phyloP scores from a whole-genome alignment of 1,140 invertebrate species.

The Leptinotarsa texana region DNA sequence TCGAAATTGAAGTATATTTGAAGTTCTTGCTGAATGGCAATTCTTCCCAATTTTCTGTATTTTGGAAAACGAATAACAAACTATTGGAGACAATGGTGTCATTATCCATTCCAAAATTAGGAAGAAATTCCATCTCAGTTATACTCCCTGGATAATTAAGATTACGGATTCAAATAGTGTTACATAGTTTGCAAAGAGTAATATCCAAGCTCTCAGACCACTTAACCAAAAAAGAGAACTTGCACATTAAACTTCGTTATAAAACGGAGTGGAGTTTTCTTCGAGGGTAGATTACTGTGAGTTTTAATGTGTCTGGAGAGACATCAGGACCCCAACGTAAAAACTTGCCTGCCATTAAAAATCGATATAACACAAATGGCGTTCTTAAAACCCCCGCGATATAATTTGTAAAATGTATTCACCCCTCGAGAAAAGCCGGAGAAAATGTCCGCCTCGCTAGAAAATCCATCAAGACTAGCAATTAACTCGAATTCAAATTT shows the following conservation, averaged over 20 bases:
- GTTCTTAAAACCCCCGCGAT: constrained; percentile 45
- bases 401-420: constrained; percentile 52
- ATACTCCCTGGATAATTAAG: no score
- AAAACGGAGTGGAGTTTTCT: constrained; percentile 37
- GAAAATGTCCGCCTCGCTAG: constrained; percentile 51
- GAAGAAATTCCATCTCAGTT: no score
- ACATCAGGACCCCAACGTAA: constrained; percentile 26
- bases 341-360: constrained; percentile 42
- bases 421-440: constrained; percentile 42
- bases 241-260: constrained; percentile 24
- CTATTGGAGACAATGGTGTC: no score
- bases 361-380: constrained; percentile 51
- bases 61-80: no score
- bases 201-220: not conserved
- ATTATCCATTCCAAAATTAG: no score
- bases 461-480: constrained; percentile 55
- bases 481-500: constrained; percentile 57
- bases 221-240: constrained; percentile 12
- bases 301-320: constrained; percentile 37
- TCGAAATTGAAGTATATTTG: no score
- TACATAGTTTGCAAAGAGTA: not conserved
- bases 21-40: no score
- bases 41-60: no score
- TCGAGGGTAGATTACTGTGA: constrained; percentile 26
- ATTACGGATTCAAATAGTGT: no score